Percentiles rank a stretch among this genome's conserved stretches.
These are phyloP conservation scores for Carposina sasakii DNA, from an alignment of 1,140 invertebrate species.

Conservation along the genomic window DNA sequence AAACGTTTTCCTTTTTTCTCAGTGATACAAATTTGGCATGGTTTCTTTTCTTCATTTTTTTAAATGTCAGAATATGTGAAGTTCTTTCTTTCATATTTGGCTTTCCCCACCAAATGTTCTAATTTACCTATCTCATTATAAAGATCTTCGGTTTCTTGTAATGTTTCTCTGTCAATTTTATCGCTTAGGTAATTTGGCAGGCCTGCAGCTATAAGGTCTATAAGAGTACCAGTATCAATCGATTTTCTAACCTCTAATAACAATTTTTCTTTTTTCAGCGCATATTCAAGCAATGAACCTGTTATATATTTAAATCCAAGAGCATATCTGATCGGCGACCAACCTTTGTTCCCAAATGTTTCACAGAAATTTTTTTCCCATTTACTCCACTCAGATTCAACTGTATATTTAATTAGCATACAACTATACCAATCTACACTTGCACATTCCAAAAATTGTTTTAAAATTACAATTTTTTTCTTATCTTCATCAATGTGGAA, in stretches of 20 bases:
- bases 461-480: constrained; percentile 38
- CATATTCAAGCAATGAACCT: constrained; percentile 41
- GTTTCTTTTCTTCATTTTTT: too few relatives aligned
- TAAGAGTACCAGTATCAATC: constrained; percentile 29
- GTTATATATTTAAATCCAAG: constrained; percentile 29
- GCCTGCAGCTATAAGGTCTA: constrained; percentile 32
- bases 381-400: constrained; percentile 19
- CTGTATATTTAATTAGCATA: constrained; percentile 27
- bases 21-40: too few relatives aligned
- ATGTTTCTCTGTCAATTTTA: constrained; percentile 24
- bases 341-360: constrained; percentile 32
- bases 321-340: constrained; percentile 26
- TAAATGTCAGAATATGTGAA: too few relatives aligned
- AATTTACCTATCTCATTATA: constrained; percentile 27
- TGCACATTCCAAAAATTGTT: constrained; percentile 35
- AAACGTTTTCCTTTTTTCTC: too few relatives aligned
- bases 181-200: constrained; percentile 34
- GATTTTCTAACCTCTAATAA: constrained; percentile 30
- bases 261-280: constrained; percentile 36
- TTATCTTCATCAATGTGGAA: constrained; percentile 27
- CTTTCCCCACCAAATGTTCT: constrained; percentile 31
- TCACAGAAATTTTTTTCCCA: constrained; percentile 34
- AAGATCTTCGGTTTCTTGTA: constrained; percentile 29
- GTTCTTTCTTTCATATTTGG: too few relatives aligned
- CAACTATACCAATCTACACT: constrained; percentile 38